Conservation (phyloP, 2,888 invertebrate genomes). For the Iphiclides podalirius region DNA sequence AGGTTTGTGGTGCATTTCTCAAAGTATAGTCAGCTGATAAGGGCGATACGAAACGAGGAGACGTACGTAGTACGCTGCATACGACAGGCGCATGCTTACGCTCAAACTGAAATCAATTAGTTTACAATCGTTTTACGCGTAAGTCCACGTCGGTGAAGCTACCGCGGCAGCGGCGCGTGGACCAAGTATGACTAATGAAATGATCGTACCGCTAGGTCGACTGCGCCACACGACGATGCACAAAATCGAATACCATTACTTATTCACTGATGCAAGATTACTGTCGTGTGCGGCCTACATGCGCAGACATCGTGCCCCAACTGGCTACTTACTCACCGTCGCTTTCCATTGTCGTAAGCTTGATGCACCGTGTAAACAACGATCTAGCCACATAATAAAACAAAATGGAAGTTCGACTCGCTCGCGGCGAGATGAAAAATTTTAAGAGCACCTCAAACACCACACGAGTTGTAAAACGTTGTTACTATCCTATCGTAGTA, state of each 20-base stretch:
- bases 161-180: constrained; percentile 25
- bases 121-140: constrained; percentile 29
- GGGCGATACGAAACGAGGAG: constrained; percentile 45
- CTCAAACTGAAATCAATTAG: constrained; percentile 62
- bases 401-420: constrained; percentile 76
- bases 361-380: constrained; percentile 71
- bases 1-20: constrained; percentile 46
- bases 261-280: constrained; percentile 72
- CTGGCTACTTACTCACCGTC: constrained; percentile 56
- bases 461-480: constrained; percentile 75
- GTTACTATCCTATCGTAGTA: constrained; percentile 79
- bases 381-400: constrained; percentile 71
- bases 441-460: constrained; percentile 63
- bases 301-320: constrained; percentile 59
- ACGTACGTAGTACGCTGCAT: constrained; percentile 42
- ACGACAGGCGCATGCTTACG: constrained; percentile 66
- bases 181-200: constrained; percentile 42
- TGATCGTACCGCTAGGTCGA: constrained; percentile 41
- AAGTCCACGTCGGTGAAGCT: constrained; percentile 25
- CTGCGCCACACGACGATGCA: constrained; percentile 65
- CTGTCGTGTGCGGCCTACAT: constrained; percentile 69
- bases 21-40: constrained; percentile 74
- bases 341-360: constrained; percentile 70
- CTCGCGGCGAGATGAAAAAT: constrained; percentile 68
- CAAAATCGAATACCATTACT: constrained; percentile 71